phyloP scores from a whole-genome alignment of 2,113 vertebrate genomes.

The Labeo rohita region DNA sequence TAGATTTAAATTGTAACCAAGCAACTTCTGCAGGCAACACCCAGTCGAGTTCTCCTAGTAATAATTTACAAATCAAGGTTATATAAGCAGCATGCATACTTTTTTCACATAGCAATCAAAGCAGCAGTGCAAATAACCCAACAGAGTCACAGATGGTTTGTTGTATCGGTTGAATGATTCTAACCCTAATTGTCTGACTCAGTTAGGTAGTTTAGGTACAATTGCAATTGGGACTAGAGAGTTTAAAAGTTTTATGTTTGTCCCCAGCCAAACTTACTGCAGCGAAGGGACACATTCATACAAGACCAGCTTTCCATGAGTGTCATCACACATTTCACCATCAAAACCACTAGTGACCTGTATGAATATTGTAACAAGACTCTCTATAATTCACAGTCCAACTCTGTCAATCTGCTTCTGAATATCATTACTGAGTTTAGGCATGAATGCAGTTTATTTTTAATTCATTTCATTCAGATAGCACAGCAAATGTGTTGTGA shows the following conservation, averaged over 20 bases:
- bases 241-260: neutral
- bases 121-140: conserved; percentile 13
- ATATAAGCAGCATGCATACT: neutral
- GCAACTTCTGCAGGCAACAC: neutral
- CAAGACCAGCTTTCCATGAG: neutral
- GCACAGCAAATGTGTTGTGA: neutral
- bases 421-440: conserved; percentile 13
- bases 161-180: conserved; percentile 3
- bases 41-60: conserved; percentile 9
- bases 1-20: conserved; percentile 24
- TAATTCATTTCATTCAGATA: conserved; percentile 10
- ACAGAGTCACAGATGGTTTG: neutral
- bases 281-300: neutral
- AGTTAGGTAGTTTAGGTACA: neutral
- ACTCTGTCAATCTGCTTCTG: conserved; percentile 26
- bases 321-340: conserved; percentile 4
- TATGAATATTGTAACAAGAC: conserved; percentile 38
- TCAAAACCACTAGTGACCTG: neutral
- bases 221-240: neutral
- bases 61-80: conserved; percentile 22
- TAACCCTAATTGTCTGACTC: conserved; percentile 11
- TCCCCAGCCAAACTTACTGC: neutral
- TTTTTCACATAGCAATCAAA: conserved; percentile 7
- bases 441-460: conserved; percentile 20
- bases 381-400: conserved; percentile 44